Evolutionary conservation across 2,888 invertebrate species (phyloP), one percentile per base, ranked within the genome.

Genomic region (Taenaris catops): DNA sequence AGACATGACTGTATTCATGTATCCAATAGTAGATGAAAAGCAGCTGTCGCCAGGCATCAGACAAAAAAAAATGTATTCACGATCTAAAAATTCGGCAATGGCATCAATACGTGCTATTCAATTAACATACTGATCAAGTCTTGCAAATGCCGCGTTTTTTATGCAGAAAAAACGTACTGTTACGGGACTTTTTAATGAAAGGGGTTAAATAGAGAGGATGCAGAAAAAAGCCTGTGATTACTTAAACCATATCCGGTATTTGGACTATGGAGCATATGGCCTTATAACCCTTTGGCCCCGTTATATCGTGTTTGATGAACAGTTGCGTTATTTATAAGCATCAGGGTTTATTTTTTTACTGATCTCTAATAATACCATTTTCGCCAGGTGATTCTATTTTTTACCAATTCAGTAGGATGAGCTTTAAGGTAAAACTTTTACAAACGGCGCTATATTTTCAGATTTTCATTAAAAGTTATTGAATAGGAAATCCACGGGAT

Each of bases 201-300:
- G 66, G 72, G 70, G 64, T 70, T 72, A 73, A 66, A 72, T 72
- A 61, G 59, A 65, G 51, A 71, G 69, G 71, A 68, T 62, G 63
- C 56, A 63, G 44, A 75, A 76, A 66, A 78, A 78, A 58, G 46
- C 55, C 72, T 59, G 69, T 81, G 84, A 84, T 86, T 84, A 78
- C 60, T 79, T 84, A 84, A 84, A 83, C 86, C 75, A 78, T 80
- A 84, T 84, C 86, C 84, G 78, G 67, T 63, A 58, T 58, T 63
- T 58, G 60, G 65, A 63, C 53, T 43, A 39, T 25, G 53, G 45
- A 53, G 58, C 84, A 81, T 78, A 78, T 83, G 81, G 71, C 63
- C 67, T 44, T 61, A 53, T 81, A 86, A 86, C 86, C 86, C 86
- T 84, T 86, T 84, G 73, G 80, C 83, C 83, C 84, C 81, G 84